phyloP scores from a whole-genome alignment of 2,113 vertebrate genomes.

The Gambusia holbrooki region DNA sequence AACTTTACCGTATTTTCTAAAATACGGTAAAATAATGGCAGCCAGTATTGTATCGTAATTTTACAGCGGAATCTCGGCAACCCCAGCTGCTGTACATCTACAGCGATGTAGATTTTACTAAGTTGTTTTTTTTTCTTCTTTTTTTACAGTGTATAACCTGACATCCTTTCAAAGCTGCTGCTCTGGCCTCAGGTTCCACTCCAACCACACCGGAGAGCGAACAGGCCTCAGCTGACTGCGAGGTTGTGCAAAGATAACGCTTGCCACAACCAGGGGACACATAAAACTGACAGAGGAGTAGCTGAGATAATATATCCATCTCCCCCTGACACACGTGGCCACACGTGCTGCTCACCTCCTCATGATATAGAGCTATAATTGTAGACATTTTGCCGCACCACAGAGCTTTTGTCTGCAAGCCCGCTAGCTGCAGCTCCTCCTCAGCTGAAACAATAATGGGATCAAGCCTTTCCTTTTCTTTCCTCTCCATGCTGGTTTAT shows the following conservation, averaged over 20 bases:
- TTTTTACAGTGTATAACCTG: background rate
- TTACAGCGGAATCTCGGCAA: too few relatives aligned
- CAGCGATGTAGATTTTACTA: too few relatives aligned
- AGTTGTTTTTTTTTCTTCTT: too few relatives aligned
- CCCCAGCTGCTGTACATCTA: too few relatives aligned
- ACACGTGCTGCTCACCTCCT: slow-evolving; percentile 34
- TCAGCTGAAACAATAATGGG: slow-evolving; percentile 76
- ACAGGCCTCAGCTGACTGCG: slow-evolving; percentile 50
- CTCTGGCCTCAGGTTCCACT: slow-evolving; percentile 21
- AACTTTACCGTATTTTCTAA: too few relatives aligned
- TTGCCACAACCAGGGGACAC: slow-evolving; percentile 48
- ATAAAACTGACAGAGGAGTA: slow-evolving; percentile 59
- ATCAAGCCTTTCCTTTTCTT: slow-evolving; percentile 57
- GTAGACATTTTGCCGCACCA: slow-evolving; percentile 59
- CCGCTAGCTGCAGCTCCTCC: slow-evolving; percentile 46
- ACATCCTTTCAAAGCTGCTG: slow-evolving; percentile 30
- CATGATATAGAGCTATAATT: slow-evolving; percentile 60
- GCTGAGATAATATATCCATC: slow-evolving; percentile 50
- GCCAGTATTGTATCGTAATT: too few relatives aligned
- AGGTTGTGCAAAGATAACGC: slow-evolving; percentile 55
- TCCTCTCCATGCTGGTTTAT: slow-evolving; percentile 62
- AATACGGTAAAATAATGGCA: too few relatives aligned
- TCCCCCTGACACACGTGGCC: slow-evolving; percentile 53
- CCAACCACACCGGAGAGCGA: slow-evolving; percentile 45
- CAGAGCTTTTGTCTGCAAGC: slow-evolving; percentile 59